Evolutionary conservation across 1,140 invertebrate species (phyloP), one percentile per base, ranked within the genome.

Genomic region (Drosophila tropicalis): DNA sequence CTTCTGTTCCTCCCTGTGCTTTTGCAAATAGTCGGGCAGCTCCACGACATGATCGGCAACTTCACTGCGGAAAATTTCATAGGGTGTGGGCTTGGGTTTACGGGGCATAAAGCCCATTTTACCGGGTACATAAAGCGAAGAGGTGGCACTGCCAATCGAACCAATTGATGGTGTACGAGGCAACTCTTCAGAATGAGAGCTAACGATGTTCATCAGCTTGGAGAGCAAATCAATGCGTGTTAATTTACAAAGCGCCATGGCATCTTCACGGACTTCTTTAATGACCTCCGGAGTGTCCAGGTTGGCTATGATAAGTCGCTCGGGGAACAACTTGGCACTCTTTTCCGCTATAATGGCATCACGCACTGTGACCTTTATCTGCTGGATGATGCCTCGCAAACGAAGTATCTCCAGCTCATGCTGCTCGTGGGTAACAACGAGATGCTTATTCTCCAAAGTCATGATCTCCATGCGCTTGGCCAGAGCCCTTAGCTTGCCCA

Each of bases 401-500:
- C 93, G 93, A 1, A 92, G 62, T 25, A 94, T 93, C 89, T 95
- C 94, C 47, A 91, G 81, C 36, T 92, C 92, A 54, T 94, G 92
- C 60, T 93, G 92, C 3, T 92, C 79, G 10, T 94, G 90, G 34
- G 94, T 92, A 0, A 92, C 84, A 1, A 90, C 81, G 1, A 94
- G 78, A 63, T 93, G 90, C 40, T 92, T 92, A 66, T 93, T 94
- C 22, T 93, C 94, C 32, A 89, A 82, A 44, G 93, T 92, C 44
- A 92, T 87, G 6, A 92, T 90, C 74, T 95, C 93, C 32, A 96
- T 90, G 73, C 94, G 94, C 86, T 94, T 93, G 77, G 95, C 93
- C 32, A 95, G 80, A 25, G 93, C 82, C 6, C 92, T 89, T 17
- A 94, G 91, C 78, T 94, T 94, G 19, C 92, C 83, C 0, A 91